Evolutionary conservation across 2,113 vertebrate genomes (phyloP), one percentile per base, ranked within the genome.

Genomic region (Corydoras maculifer): DNA sequence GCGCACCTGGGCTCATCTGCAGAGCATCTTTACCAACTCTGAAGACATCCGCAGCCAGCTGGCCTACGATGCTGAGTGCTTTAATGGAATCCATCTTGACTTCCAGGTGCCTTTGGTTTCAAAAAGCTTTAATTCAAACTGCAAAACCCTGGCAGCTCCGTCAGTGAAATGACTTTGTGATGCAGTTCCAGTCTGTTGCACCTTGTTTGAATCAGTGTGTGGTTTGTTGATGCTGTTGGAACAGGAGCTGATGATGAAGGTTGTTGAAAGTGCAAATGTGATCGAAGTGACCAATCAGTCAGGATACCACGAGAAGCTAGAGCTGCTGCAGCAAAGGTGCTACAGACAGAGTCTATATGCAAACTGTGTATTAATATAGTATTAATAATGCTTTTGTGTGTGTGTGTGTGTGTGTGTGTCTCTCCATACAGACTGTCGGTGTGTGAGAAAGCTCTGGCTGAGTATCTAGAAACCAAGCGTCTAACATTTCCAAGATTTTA

Each of bases 1-100:
- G 83, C 88, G 85, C 68, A 92, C 91, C 1, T 91, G 90, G 91
- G 89, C 88, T 58, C 91, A 92, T 78, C 87, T 93, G 25, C 88
- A 91, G 75, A 89, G 88, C 83, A 92, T 92, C 83, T 93, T 92
- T 77, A 90, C 86, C 50, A 91, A 90, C 80, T 92, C 90, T 61
- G 86, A 90, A 8, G 92, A 93, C 80, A 93, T 92, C 63, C 85
- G 89, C 70, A 86, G 82, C 69, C 91, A 93, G 80, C 84, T 93
- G 78, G 87, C 91, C 58, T 83, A 86, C 12, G 92, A 92, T 7
- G 87, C 90, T 0, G 82, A 87, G 64, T 84, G 83, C 66, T 91
- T 92, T 79, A 86, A 90, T 67, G 84, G 85, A 70, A 91, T 91
- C 49, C 86, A 92, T 68, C 14, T 80, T 1, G 89, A 93, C 83